Evolutionary conservation across 2,797 vertebrate genomes (phyloP).

Genomic region (Tarsius wallacei): DNA sequence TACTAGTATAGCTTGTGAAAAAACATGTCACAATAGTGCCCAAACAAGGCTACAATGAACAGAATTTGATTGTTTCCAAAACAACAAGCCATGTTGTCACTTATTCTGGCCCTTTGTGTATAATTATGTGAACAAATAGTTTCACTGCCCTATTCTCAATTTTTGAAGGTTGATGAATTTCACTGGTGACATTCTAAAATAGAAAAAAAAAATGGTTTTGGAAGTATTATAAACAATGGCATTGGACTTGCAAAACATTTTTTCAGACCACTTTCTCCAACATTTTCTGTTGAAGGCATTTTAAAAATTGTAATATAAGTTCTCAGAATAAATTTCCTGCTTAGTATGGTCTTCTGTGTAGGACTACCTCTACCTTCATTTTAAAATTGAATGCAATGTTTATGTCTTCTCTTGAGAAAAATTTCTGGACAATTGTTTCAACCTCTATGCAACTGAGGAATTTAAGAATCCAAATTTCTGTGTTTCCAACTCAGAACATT

Average conservation of each 20-base stretch:
- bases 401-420: neutral
- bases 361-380: neutral
- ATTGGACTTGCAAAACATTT: neutral
- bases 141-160: neutral
- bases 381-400: neutral
- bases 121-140: neutral
- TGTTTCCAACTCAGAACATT: neutral
- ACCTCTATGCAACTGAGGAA: neutral
- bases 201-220: neutral
- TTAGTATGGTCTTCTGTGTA: neutral
- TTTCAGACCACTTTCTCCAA: neutral
- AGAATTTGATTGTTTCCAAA: slow-evolving; percentile 17
- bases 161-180: neutral
- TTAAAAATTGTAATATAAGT: neutral
- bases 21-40: neutral
- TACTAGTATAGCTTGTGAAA: neutral
- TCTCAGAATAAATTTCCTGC: neutral
- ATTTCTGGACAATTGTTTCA: neutral
- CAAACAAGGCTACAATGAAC: neutral
- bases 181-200: neutral
- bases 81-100: neutral
- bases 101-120: neutral
- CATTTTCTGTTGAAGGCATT: neutral
- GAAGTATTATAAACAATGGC: neutral
- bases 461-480: neutral